Evolutionary conservation across 30 jellyfish, hydroid and myxozoan genomes (phyloP).

Genomic region (Aurelia sp.): DNA sequence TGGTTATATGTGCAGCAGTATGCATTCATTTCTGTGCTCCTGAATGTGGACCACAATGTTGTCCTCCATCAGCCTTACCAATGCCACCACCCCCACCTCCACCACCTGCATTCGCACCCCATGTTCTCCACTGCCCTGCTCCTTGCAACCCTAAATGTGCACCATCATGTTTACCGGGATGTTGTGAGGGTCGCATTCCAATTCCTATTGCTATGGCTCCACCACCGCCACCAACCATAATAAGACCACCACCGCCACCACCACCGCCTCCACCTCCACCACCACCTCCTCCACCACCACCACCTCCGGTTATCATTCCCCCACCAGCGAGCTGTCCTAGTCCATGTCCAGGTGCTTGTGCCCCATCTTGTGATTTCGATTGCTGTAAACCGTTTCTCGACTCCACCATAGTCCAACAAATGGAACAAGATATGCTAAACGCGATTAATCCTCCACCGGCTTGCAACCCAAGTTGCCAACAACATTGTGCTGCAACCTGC

Average conservation of each 20-base stretch:
- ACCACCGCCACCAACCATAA: constrained; percentile 49
- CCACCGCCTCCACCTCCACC: constrained; percentile 47
- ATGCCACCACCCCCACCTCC: constrained; percentile 82
- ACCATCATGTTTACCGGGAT: constrained; percentile 90
- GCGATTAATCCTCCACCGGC: constrained; percentile 83
- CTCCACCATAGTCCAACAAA: constrained; percentile 82
- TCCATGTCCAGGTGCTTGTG: constrained; percentile 92
- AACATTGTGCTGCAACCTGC: constrained; percentile 50
- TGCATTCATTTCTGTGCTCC: constrained; percentile 91
- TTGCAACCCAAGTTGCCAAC: constrained; percentile 75
- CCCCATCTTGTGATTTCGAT: constrained; percentile 97
- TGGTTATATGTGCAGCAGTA: constrained; percentile 58
- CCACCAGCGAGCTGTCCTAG: constrained; percentile 96
- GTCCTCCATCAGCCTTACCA: constrained; percentile 76
- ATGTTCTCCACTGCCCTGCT: constrained; percentile 74
- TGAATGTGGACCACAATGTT: constrained; percentile 85
- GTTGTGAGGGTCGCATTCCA: constrained; percentile 70
- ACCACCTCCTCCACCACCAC: constrained; percentile 73
- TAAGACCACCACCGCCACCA: constrained; percentile 36
- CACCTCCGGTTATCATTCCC: constrained; percentile 86
- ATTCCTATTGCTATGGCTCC: constrained; percentile 56
- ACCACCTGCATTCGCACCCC: constrained; percentile 51
- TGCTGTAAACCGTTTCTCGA: constrained; percentile 97
- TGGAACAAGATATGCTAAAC: constrained; percentile 81
- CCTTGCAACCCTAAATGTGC: constrained; percentile 92